Evolutionary conservation across 1,140 invertebrate species (phyloP).

Genomic region (Caenorhabditis latens): DNA sequence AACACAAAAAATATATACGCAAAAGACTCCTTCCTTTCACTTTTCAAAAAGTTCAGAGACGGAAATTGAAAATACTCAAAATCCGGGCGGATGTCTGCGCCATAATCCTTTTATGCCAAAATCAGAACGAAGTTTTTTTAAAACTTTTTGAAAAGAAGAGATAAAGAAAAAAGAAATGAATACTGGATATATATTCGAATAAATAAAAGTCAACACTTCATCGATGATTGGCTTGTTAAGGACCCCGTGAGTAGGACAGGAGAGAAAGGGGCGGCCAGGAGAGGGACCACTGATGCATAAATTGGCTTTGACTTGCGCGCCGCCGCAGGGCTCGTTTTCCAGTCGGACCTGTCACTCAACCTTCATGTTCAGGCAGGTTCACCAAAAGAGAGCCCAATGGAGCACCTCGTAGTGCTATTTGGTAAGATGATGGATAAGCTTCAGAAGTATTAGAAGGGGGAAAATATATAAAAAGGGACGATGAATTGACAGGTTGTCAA

Average conservation of each 20-base stretch:
- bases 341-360: slow-evolving; percentile 50
- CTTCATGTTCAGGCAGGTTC: slow-evolving; percentile 53
- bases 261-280: neutral
- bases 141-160: neutral
- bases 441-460: slow-evolving; percentile 7
- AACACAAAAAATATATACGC: neutral
- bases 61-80: slow-evolving; percentile 11
- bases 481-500: slow-evolving; percentile 51
- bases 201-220: neutral
- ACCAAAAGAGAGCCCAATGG: neutral
- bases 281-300: slow-evolving; percentile 48
- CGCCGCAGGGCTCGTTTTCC: slow-evolving; percentile 50
- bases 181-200: neutral
- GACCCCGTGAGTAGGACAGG: neutral
- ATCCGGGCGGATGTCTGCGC: slow-evolving; percentile 2
- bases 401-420: slow-evolving; percentile 39
- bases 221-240: slow-evolving; percentile 32
- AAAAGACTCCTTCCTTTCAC: neutral
- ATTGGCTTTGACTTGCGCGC: slow-evolving; percentile 46
- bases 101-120: slow-evolving; percentile 14
- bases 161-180: neutral
- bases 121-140: neutral
- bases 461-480: neutral
- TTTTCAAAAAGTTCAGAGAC: neutral
- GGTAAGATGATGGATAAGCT: slow-evolving; percentile 52